A percentile compares a stretch with the other conserved stretches of the same genome.
phyloP scores from a whole-genome alignment of 2,113 vertebrate species.

The Bubo scandiacus region DNA sequence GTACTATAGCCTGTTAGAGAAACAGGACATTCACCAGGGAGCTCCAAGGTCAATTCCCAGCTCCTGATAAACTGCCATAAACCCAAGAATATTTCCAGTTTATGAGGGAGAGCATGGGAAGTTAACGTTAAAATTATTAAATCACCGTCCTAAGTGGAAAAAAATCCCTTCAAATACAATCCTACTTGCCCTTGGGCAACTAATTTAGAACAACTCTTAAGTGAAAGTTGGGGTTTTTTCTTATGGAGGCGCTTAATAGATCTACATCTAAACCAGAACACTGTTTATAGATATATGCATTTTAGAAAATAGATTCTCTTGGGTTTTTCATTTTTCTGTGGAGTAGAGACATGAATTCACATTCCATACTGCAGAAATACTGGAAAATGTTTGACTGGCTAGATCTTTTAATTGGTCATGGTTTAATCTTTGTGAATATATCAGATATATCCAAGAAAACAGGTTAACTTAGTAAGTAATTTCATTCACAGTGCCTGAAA shows the following conservation, averaged over 20 bases:
- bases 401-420: not conserved
- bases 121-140: not conserved
- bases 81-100: not conserved
- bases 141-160: not conserved
- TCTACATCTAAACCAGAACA: not conserved
- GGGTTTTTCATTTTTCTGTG: not conserved
- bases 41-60: not conserved
- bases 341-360: not conserved
- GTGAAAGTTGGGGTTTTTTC: not conserved
- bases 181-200: not conserved
- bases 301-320: not conserved
- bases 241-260: not conserved
- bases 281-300: rapidly evolving
- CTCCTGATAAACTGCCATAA: not conserved
- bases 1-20: not conserved
- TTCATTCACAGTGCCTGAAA: not conserved
- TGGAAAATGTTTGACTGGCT: not conserved
- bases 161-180: not conserved
- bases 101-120: not conserved
- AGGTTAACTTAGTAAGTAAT: not conserved
- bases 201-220: not conserved
- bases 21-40: not conserved
- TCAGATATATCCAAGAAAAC: not conserved
- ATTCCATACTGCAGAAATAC: not conserved
- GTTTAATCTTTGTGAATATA: not conserved